Base-by-base conservation (phyloP, 1,140 invertebrate genomes). In the Carcinoscorpius rotundicauda region DNA sequence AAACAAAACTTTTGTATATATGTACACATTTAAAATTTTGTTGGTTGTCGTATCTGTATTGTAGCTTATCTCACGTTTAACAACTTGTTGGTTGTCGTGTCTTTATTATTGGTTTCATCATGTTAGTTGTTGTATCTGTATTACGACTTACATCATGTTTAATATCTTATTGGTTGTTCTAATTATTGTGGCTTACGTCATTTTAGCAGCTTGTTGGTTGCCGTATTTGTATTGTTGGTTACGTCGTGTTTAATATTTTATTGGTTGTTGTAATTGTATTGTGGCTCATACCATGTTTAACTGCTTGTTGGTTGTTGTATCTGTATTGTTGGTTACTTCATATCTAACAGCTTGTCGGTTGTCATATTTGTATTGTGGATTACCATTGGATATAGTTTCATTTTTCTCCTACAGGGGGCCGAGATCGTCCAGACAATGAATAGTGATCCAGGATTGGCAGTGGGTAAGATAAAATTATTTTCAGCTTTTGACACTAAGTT, bases 361-460 rank as follows among this genome's bases (percentile, higher is more conserved):
- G 10, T 5, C 62, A 52, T 58, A 64, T 62, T 61, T 68, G 60
- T 57, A 63, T 55, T 29, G 29, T 29, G 29, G 29, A 29, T 29
- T 29, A 29, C 29, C 29, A 29, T 29, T 29, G 29, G 29, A 29
- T 29, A 29, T 68, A 81, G 29, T 29, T 29, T 29, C 2, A 29
- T 29, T 29, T 29, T 29, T 29, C 2, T 29, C 29, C 29, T 29
- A 29, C 29, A 29, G 75, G 94, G 95, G 3, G 92, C 94, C 0
- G 94, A 98, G 81, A 97, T 98, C 68, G 83, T 91, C 0, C 93
- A 98, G 77, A 95, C 93, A 0, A 84, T 93, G 73, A 98, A 98
- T 78, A 95, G 91, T 66, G 94, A 97, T 80, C 95, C 94, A 2
- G 94, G 94, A 1, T 79, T 97, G n/a, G 94, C 94, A 4, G 88